Evolutionary conservation across 2,888 invertebrate species (phyloP).

Genomic region (Aspidapion aeneum): DNA sequence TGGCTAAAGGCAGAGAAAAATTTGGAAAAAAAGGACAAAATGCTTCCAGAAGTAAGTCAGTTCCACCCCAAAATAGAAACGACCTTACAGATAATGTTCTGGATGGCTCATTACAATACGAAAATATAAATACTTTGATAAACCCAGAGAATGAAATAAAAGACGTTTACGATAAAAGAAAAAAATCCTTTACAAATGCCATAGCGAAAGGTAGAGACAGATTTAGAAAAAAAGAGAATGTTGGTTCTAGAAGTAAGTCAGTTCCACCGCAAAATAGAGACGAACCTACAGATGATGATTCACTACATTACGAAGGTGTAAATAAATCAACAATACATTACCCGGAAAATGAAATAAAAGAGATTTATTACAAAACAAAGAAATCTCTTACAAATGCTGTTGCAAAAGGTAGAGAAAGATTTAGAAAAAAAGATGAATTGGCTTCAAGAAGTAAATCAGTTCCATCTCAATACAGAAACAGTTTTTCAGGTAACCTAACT

Average conservation of each 20-base stretch:
- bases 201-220: slow-evolving; percentile 35
- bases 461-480: slow-evolving; percentile 42
- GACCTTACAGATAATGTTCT: not conserved
- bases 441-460: slow-evolving; percentile 57
- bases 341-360: slow-evolving; percentile 17
- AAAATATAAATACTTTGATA: not conserved
- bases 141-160: slow-evolving; percentile 18
- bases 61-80: slow-evolving; percentile 45
- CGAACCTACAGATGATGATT: not conserved
- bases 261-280: slow-evolving; percentile 46
- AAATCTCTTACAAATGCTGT: slow-evolving; percentile 36
- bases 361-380: slow-evolving; percentile 39
- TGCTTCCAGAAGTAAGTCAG: slow-evolving; percentile 56
- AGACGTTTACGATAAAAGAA: slow-evolving; percentile 37
- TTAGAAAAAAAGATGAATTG: slow-evolving; percentile 37
- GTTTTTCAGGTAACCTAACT: not conserved
- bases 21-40: slow-evolving; percentile 38
- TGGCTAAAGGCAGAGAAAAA: slow-evolving; percentile 34
- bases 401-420: slow-evolving; percentile 33
- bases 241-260: slow-evolving; percentile 55
- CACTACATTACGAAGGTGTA: too few species aligned
- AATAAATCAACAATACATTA: not conserved
- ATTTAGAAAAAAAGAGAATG: slow-evolving; percentile 36
- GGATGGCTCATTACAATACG: not conserved
- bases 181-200: slow-evolving; percentile 37